These are phyloP conservation scores for Eremophila alpestris DNA, from an alignment of 2,797 vertebrate genomes.

Conservation along the genomic window DNA sequence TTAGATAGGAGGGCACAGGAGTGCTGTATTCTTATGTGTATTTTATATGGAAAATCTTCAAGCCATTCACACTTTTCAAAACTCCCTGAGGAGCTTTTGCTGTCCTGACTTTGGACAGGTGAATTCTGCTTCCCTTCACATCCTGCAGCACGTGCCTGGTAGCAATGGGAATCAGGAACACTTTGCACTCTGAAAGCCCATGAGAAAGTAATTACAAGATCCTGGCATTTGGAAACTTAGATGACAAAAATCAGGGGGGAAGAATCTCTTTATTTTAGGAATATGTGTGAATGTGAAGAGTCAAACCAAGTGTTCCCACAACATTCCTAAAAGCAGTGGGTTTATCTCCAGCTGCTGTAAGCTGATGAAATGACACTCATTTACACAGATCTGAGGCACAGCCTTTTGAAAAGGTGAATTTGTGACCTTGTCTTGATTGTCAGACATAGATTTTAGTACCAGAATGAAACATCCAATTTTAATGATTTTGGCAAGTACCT, in stretches of 20 bases:
- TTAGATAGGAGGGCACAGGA: not conserved
- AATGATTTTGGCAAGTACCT: not conserved
- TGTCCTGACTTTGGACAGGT: not conserved
- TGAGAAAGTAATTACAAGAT: not conserved
- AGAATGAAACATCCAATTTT: not conserved
- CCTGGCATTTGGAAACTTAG: not conserved
- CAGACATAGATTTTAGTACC: not conserved
- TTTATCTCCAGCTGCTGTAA: not conserved
- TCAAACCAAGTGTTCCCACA: not conserved
- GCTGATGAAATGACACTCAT: not conserved
- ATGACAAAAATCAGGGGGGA: not conserved
- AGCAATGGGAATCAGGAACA: not conserved
- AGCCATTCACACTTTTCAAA: not conserved
- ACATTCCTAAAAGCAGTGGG: not conserved
- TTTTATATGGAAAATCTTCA: not conserved
- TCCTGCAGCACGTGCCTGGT: fast-evolving
- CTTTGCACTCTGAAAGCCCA: not conserved
- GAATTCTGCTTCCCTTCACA: not conserved
- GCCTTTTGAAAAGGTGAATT: not conserved
- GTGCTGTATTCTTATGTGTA: fast-evolving
- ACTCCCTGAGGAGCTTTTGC: not conserved
- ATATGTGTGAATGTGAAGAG: not conserved
- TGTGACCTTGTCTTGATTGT: not conserved
- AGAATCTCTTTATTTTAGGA: not conserved
- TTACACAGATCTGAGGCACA: not conserved